phyloP scores from a whole-genome alignment of 2,113 vertebrate genomes.

The Emydura subglobosa region DNA sequence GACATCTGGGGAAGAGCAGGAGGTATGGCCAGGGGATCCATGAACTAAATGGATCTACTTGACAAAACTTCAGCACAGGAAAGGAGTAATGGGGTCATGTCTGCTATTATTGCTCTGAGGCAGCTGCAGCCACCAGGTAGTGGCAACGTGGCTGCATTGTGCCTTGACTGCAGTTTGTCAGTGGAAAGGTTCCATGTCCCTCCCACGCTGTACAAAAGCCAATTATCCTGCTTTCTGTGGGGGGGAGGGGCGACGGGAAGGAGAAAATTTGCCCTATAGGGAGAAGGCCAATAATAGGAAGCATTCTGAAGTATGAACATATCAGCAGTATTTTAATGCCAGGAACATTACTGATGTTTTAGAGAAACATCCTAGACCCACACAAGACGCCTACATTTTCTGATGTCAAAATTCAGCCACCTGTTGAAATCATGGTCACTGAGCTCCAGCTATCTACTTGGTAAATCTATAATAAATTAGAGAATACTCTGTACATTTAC shows the following conservation, averaged over 20 bases:
- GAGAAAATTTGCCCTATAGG: neutral
- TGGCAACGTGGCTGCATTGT: neutral
- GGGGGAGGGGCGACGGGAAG: neutral
- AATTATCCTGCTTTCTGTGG: neutral
- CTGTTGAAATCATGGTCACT: neutral
- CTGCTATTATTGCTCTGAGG: neutral
- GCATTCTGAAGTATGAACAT: neutral
- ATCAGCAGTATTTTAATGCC: neutral
- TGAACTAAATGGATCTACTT: neutral
- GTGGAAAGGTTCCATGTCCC: neutral
- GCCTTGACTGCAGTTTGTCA: neutral
- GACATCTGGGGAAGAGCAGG: neutral
- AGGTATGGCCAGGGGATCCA: neutral
- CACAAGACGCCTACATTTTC: neutral
- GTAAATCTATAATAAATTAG: neutral
- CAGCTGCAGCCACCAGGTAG: neutral
- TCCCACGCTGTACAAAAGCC: neutral
- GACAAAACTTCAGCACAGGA: neutral
- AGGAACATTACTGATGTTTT: neutral
- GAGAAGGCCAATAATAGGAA: neutral
- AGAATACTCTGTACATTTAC: neutral
- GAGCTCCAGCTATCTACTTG: neutral
- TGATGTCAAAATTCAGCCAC: neutral
- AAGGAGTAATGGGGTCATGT: accelerated
- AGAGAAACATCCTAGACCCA: neutral